Base-by-base conservation (phyloP, 2,113 vertebrate species). In the Dinomys branickii region DNA sequence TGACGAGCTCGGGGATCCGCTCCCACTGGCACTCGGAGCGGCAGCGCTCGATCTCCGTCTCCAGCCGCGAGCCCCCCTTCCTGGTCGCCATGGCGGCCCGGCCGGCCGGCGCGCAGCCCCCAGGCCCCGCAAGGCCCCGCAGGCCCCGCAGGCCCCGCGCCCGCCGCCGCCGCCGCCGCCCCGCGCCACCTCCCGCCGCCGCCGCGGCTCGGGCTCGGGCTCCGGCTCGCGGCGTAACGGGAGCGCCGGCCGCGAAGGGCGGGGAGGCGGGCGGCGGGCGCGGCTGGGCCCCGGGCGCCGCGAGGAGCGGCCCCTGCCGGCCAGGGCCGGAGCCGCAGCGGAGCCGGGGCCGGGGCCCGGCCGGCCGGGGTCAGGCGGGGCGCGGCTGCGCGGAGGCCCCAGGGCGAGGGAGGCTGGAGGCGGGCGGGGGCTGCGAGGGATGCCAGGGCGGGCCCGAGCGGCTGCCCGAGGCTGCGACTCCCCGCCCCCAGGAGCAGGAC, bases 21-120 rank as follows among this genome's bases (percentile, higher is more conserved):
- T 99, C 99, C 99, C 99, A 99, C 85, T 99, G 99, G 77, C 98
- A 97, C 97, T 99, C 99, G 10, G 99, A 99, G 81, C 99, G 99
- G 97, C 99, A 99, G 83, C 99, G 99, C 98, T 99, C 99, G 97
- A 99, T 99, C 98, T 99, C 99, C 24, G 98, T 99, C 98, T 99
- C 99, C 97, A 99, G 98, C 95, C 99, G 99, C 94, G 99, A 99
- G 84, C 99, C 99, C 94, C 99, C 99, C 98, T 99, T 99, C 98
- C 97, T 99, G 90, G 99, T 99, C 95, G 99, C 99, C 99, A 99
- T 99, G 86, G 97, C 97, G 94, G 96, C 95, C 95, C 88, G 88
- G 84, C 95, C 85, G 88, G 95, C 84, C 71, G 87, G 56, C 61
- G 54, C 85, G 97, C 73, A 50, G 67, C n/a, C 63, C 65, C 61